Evolutionary conservation across 2,797 vertebrate species (phyloP).

Genomic region (Siniperca scherzeri): DNA sequence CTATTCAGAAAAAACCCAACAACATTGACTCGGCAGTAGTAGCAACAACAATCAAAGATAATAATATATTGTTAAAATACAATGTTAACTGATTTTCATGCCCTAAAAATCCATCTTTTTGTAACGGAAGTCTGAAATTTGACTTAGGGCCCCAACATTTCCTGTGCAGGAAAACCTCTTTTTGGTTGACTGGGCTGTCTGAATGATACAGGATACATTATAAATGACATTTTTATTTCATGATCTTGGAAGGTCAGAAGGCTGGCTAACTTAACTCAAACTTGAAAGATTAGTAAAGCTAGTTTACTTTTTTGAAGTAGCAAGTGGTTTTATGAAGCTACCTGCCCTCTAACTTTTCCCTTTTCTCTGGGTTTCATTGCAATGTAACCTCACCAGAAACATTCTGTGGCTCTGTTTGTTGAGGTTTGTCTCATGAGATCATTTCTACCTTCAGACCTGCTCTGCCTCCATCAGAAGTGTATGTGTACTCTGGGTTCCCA

Average conservation of each 20-base stretch:
- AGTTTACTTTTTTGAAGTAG: not conserved
- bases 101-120: not conserved
- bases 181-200: not conserved
- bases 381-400: not conserved
- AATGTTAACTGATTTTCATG: not conserved
- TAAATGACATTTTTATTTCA: not conserved
- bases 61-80: constrained; percentile 11
- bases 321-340: not conserved
- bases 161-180: not conserved
- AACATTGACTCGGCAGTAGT: not conserved
- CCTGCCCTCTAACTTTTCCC: not conserved
- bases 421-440: not conserved
- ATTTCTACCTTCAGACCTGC: constrained; percentile 5
- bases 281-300: not conserved
- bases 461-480: not conserved
- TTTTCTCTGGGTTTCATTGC: not conserved
- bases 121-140: not conserved
- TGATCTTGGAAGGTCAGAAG: not conserved
- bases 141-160: not conserved
- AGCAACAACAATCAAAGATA: constrained; percentile 12
- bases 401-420: not conserved
- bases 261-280: not conserved
- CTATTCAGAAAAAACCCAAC: not conserved
- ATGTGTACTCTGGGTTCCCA: constrained; percentile 5
- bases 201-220: not conserved